Evolutionary conservation across 1,140 invertebrate genomes (phyloP), one percentile per base, ranked within the genome.

Genomic region (Idris sp.): DNA sequence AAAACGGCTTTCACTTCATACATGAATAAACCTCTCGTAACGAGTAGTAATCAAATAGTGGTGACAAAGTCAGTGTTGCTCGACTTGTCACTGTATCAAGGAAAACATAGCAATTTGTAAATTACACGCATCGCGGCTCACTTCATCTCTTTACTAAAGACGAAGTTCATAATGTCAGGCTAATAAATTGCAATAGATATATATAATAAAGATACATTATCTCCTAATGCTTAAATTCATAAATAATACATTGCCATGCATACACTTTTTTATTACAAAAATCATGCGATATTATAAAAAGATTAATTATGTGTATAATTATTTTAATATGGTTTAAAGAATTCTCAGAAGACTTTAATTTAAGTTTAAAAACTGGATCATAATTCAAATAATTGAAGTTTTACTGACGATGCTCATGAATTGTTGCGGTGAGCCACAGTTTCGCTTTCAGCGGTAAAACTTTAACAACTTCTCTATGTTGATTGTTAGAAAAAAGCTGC

Each of bases 41-140:
- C 71, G 46, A 65, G 61, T 48, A 61, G 61, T 74, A 74, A 65
- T 74, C 71, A 67, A 74, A 67, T 61, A 67, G 71, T 26, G 54
- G 61, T 11, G 59, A 74, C 54, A 67, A 67, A 74, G 61, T 67
- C 54, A 61, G 30, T 16, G 46, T 54, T 44, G 53, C 35, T 59
- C 46, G 36, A 74, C 54, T 56, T 68, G 56, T 56, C 43, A 38
- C 36, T 38, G 30, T 58, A 64, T 62, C 62, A 61, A 61, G 59
- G 56, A 56, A 36, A 49, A 68, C 49, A 44, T 28, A 41, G 62
- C 51, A 62, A 74, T 68, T 74, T 68, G 62, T 62, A 62, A 68
- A 74, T 74, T 74, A 74, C 43, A 53, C 59, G 49, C 71, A 58
- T 56, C 62, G 49, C n/a, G 31, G 62, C 41, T 56, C 49, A 40